Base-by-base conservation (phyloP, 2,113 vertebrate species). In the Microcebus ravelobensis region DNA sequence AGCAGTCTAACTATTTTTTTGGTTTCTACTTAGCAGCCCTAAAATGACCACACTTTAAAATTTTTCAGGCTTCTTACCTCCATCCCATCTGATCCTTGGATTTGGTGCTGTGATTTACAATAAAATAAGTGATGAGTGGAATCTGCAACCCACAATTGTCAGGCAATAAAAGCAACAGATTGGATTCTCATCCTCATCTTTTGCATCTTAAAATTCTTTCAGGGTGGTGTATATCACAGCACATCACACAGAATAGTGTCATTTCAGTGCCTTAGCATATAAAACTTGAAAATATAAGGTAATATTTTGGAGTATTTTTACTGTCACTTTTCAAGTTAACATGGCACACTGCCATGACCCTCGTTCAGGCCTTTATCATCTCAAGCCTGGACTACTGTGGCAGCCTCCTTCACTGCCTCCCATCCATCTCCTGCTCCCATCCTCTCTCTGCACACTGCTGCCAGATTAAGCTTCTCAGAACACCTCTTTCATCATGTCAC, bases 401-500 rank as follows among this genome's bases (percentile, higher is more conserved):
- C 29, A 25, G 70, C 89, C 70, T 94, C 87, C 97, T 87, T 76
- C 84, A n/a, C 94, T 39, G 20, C 79, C 89, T 96, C n/a, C 74
- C 84, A 80, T 95, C 65, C 77, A 27, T 95, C 93, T 96, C 87
- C 82, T 29, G 12, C 94, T 93, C 86, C 81, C 80, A 31, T 74
- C 63, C 84, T 68, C 63, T 5, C 84, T 68, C 63, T 5, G 0
- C 31, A 71, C 57, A 34, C 48, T 25, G 31, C 36, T 94, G 95
- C 95, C 94, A 93, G 96, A 90, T 91, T 91, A 63, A 93, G 91
- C 95, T 82, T 97, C 98, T 95, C 82, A 65, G 52, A 80, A 96
- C 95, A 95, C 95, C 93, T 96, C 94, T 95, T 97, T 81, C 91
- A 90, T 97, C 97, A 96, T 87, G 74, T 95, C 87, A 87, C 86